These are phyloP conservation scores for Tychaedon coryphoeus DNA, from an alignment of 2,113 vertebrate genomes.

Conservation along the genomic window DNA sequence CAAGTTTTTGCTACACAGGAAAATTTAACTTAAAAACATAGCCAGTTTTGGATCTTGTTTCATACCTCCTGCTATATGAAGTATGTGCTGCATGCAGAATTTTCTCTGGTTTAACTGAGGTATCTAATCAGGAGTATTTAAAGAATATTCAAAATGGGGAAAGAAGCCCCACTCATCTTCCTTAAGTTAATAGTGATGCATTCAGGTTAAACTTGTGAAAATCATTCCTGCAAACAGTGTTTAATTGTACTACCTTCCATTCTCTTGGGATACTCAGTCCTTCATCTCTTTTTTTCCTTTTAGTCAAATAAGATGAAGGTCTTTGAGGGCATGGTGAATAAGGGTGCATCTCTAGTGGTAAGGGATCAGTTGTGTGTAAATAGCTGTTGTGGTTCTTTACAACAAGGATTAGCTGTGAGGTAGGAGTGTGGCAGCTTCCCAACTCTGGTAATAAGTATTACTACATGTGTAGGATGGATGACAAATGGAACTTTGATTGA, in stretches of 20 bases:
- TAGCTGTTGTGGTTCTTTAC: not conserved
- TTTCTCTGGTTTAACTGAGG: not conserved
- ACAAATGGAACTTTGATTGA: constrained; percentile 10
- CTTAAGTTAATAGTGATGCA: not conserved
- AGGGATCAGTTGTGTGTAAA: not conserved
- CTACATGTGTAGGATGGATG: not conserved
- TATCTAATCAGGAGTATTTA: not conserved
- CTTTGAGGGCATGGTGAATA: not conserved
- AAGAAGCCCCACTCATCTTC: accelerated
- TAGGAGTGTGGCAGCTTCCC: not conserved
- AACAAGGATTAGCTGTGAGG: not conserved
- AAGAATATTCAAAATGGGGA: not conserved
- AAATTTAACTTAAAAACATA: not conserved
- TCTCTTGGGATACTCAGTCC: not conserved
- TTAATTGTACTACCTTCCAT: not conserved
- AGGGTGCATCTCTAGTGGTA: not conserved
- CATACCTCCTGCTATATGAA: not conserved
- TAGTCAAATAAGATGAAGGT: not conserved
- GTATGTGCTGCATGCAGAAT: not conserved
- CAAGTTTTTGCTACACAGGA: not conserved
- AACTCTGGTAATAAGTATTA: not conserved
- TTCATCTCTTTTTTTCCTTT: not conserved
- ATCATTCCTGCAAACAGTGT: not conserved
- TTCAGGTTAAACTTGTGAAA: not conserved
- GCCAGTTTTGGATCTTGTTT: not conserved